phyloP scores from a whole-genome alignment of 2,888 invertebrate species.

The Daptonema setosum region DNA sequence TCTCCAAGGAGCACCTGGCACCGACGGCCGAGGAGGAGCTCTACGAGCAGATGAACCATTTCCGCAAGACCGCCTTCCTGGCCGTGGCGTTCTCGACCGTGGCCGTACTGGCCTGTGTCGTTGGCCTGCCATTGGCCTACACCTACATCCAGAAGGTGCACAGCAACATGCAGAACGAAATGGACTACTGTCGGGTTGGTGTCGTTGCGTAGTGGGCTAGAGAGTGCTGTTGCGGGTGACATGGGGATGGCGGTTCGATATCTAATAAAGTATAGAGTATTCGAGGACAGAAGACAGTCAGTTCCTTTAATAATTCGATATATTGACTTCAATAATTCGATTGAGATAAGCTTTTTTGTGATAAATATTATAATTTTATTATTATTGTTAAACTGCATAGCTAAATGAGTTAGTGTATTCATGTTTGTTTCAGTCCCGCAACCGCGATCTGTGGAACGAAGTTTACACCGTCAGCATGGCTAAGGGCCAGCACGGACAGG shows the following conservation, averaged over 20 bases:
- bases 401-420: no score
- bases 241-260: no score
- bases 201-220: no score
- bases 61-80: conserved; percentile 14
- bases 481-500: conserved; percentile 14
- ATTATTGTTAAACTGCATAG: no score
- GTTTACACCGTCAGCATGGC: conserved; percentile 18
- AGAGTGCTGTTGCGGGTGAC: not conserved
- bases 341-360: no score
- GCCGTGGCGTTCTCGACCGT: conserved; percentile 23
- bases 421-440: conserved; percentile 17
- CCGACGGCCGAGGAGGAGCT: not conserved
- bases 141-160: conserved; percentile 23
- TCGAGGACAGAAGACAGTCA: no score
- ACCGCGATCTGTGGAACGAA: conserved; percentile 22
- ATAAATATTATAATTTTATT: no score
- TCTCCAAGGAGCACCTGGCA: not conserved
- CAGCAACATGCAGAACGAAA: conserved; percentile 16
- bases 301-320: no score
- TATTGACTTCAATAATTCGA: no score
- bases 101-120: conserved; percentile 21
- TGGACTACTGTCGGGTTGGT: conserved; percentile 20
- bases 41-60: conserved; percentile 2
- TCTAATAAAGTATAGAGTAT: no score
- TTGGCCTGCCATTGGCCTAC: conserved; percentile 22